Evolutionary conservation across 2,888 invertebrate genomes (phyloP), one percentile per base, ranked within the genome.

Genomic region (Leucozona laternaria): DNA sequence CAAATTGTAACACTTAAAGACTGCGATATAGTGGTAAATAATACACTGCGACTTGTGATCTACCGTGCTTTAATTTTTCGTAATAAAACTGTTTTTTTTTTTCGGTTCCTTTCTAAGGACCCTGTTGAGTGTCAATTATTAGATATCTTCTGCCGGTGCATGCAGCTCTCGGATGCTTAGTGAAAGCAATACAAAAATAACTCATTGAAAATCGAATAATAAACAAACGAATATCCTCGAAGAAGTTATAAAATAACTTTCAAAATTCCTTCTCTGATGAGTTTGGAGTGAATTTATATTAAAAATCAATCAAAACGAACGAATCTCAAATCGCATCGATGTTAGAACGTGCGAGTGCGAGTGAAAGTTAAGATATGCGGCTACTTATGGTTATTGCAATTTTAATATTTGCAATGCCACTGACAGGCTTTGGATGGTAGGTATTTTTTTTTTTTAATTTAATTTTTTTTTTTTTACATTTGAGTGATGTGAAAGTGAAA

Each of bases 371-470:
- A 91, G 92, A 91, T 92, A 95, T 96, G 95, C 95, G 95, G 94
- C 95, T 96, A 93, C 95, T 96, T 93, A 95, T 96, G 94, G 95
- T 96, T 94, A 95, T 96, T 93, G 95, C 96, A 93, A 96, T 96
- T 93, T 94, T 97, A 93, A 95, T 96, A 94, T 95, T 97, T 93
- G 95, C 97, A 94, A 96, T 96, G 94, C 97, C 97, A 94, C 96
- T 96, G 94, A 96, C 96, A 93, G 96, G 96, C 93, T 95, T 96
- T 92, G 96, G 96, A 95, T 97, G 97, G 97, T 97, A 94, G 96
- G 97, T 96, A 13, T 40, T 64, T 8, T 28, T 31, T 11, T 45
- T 43, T 17, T 34, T 28, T 34, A 7, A 1, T 58, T 15, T 11
- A 20, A 34, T 45, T 60, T 40, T 8, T 13, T 28, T 50, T 25